A percentile compares a stretch with the other conserved stretches of the same genome.
phyloP scores from a whole-genome alignment of 2,888 invertebrate species.

The Lasioglossum zephyrum region DNA sequence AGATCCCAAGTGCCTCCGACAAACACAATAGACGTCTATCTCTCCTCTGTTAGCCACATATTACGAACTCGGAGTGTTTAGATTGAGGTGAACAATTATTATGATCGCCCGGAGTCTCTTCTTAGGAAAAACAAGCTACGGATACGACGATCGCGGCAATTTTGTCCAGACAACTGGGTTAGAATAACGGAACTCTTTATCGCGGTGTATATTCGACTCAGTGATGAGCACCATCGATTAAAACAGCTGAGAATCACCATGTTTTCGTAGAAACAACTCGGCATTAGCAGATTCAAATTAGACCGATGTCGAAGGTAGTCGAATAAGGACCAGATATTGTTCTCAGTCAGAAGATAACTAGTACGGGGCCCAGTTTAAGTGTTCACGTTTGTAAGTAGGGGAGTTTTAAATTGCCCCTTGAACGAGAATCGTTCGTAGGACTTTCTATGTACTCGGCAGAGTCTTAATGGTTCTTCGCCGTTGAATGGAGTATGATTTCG shows the following conservation, averaged over 20 bases:
- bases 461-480: slow-evolving; percentile 3
- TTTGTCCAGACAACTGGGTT: not conserved
- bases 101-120: not conserved
- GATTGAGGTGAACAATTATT: not conserved
- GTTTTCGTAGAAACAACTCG: not conserved
- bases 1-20: not conserved
- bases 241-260: not conserved
- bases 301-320: not conserved
- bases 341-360: not conserved
- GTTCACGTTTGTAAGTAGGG: not conserved
- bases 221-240: too few relatives aligned
- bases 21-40: not conserved
- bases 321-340: not conserved
- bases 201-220: not conserved
- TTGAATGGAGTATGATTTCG: not conserved
- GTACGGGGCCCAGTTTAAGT: not conserved
- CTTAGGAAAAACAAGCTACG: not conserved
- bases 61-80: not conserved
- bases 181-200: not conserved
- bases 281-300: slow-evolving; percentile 6
- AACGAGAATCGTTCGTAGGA: not conserved
- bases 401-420: slow-evolving; percentile 1
- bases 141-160: not conserved
- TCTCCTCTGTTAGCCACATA: not conserved
- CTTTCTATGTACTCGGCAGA: not conserved